These are phyloP conservation scores for Gnatocerus cornutus DNA, from an alignment of 2,888 invertebrate species.

Conservation along the genomic window DNA sequence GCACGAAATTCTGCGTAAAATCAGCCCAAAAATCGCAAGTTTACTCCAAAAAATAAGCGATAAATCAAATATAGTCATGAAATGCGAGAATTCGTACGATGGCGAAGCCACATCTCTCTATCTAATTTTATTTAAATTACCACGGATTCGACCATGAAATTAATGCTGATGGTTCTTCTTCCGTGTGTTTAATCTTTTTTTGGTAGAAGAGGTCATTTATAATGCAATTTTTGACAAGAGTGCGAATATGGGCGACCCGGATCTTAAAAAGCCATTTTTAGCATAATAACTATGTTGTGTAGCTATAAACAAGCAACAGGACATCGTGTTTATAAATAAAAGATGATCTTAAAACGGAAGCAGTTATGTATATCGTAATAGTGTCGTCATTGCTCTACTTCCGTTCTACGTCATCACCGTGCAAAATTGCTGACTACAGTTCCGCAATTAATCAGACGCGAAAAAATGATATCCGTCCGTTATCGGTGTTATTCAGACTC, in stretches of 20 bases:
- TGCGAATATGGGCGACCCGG: neutral
- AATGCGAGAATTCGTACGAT: no score
- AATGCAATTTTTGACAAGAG: slow-evolving; percentile 1
- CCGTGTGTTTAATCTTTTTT: neutral
- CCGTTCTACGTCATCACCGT: slow-evolving; percentile 28
- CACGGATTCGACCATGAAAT: slow-evolving; percentile 27
- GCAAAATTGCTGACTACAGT: slow-evolving; percentile 29
- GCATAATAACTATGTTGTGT: no score
- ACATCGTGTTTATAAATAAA: slow-evolving; percentile 8
- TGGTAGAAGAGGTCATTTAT: slow-evolving; percentile 6
- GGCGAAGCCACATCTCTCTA: no score
- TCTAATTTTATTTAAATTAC: slow-evolving; percentile 31
- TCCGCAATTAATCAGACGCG: slow-evolving; percentile 26
- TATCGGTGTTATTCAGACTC: neutral
- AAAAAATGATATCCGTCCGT: slow-evolving; percentile 31
- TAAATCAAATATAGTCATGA: no score
- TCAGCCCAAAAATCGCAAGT: no score
- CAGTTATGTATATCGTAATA: slow-evolving; percentile 27
- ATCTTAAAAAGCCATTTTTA: no score
- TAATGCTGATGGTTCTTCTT: slow-evolving; percentile 8
- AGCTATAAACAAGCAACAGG: no score
- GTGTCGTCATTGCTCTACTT: slow-evolving; percentile 36
- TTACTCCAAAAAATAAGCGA: no score
- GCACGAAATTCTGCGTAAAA: no score
- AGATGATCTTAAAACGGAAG: slow-evolving; percentile 26